Base-by-base conservation (phyloP, 2,797 vertebrate species). In the Alfaro cultratus region DNA sequence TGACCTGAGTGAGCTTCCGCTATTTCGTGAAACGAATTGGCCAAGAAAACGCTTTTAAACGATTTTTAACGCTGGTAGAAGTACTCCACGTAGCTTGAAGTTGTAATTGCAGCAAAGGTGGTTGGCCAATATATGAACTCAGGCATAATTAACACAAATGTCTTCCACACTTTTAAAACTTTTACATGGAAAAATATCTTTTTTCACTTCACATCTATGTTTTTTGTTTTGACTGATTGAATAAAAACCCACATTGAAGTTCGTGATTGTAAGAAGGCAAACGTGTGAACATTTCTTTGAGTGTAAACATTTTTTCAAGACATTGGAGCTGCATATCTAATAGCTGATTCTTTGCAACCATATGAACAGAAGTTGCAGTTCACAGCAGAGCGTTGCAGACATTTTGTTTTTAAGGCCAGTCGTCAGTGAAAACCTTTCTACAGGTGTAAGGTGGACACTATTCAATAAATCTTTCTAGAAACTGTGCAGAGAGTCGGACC, bases 401-500 rank as follows among this genome's bases (percentile, higher is more conserved):
- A 26, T 64, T 34, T 62, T 34, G 57, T 34, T 64, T 23, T 39
- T 49, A 23, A 49, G 43, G 67, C 47, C 1, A n/a, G 62, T 29
- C 2, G 7, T 43, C 29, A 39, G 46, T 53, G 31, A 31, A 76
- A 47, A 51, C 43, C 29, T 39, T 68, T 13, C 13, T 11, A 77
- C 49, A 53, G 21, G 49, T 53, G 49, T 13, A 29, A 41, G 7
- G 4, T 46, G 15, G 55, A 31, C 71, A 2, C 36, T 76, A 29
- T 57, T 55, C 12, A 67, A 11, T n/a, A 39, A 43, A 41, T 79
- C n/a, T 34, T 74, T 46, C 18, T 39, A 79, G 26, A 80, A 75
- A 76, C 53, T 76, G 74, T 55, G 51, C 67, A 36, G 60, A 15
- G 79, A 77, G 71, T 67, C 15, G 23, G 26, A 46, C 39, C 1